Conservation (phyloP, 1,140 invertebrate genomes). For the Brevipalpus yothersi region DNA sequence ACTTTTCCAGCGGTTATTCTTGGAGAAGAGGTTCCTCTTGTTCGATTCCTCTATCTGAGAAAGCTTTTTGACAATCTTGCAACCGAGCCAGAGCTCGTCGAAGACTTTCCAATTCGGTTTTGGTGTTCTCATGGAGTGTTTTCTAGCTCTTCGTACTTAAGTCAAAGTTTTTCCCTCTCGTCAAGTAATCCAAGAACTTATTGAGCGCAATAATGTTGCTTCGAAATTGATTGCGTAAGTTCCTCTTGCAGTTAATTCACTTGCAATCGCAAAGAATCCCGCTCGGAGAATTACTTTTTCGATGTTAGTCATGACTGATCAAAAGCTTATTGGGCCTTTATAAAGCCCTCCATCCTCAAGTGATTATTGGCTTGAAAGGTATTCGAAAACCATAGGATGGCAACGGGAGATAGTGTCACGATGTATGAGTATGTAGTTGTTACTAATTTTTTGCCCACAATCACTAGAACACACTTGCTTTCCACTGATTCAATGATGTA, state of each 20-base stretch:
- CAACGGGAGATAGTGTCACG: too few species aligned
- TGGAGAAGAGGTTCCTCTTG: constrained; percentile 80
- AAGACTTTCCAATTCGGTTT: constrained; percentile 71
- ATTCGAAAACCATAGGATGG: too few species aligned
- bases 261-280: constrained; percentile 27
- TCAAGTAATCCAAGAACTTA: constrained; percentile 69
- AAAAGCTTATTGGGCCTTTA: too few species aligned
- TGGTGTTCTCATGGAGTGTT: constrained; percentile 54
- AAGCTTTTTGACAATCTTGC: constrained; percentile 65
- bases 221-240: constrained; percentile 70
- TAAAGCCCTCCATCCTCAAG: too few species aligned
- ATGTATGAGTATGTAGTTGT: too few species aligned
- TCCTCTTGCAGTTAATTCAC: constrained; percentile 64
- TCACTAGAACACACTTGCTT: too few species aligned
- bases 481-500: too few species aligned
- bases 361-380: too few species aligned
- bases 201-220: constrained; percentile 88
- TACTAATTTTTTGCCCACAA: too few species aligned
- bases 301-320: background rate
- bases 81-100: constrained; percentile 84
- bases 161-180: constrained; percentile 64
- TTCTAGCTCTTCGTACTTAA: constrained; percentile 57
- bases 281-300: background rate
- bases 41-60: constrained; percentile 82
- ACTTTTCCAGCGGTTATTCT: constrained; percentile 71